Base-by-base conservation (phyloP, 2,888 invertebrate genomes). In the Theretra japonica region DNA sequence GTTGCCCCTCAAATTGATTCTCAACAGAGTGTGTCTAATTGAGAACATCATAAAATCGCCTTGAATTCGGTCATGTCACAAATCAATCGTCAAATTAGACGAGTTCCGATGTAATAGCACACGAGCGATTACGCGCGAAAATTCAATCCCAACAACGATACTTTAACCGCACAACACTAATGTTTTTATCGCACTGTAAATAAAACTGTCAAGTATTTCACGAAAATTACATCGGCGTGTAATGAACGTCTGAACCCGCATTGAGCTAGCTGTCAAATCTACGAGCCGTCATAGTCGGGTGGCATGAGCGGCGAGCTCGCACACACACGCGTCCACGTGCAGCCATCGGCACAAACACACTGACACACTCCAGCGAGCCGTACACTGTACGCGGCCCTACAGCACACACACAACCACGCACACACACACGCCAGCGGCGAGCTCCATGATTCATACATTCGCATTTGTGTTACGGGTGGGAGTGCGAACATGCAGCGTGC, bases 251-350 rank as follows among this genome's bases (percentile, higher is more conserved):
- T 94, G 94, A 90, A 89, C 94, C 93, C 92, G 94, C 94, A 94
- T 94, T 95, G 94, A 94, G 94, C 94, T 94, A 94, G 94, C 94
- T 95, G 95, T 95, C 95, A 95, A 94, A 94, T 94, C 94, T 94
- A 95, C 94, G 94, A 91, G 90, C 94, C 94, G 94, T 95, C 94
- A 95, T 94, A 94, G 94, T 92, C 92, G 88, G 94, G 91, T 93
- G 94, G 93, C 93, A 94, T 94, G 94, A 94, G 93, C 91, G 90
- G 89, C 88, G 65, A 65, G 41, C 65, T 88, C 81, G 91, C 94
- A 93, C 94, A 92, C 80, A 71, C 80, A 79, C 85, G 77, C 92
- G 90, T 85, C 87, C 89, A 84, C 88, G 86, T 90, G 88, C 89
- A 86, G 75, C 88, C 85, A 90, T 86, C 86, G 88, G 75, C 91